Evolutionary conservation across 2,113 vertebrate species (phyloP).

Genomic region (Brachyhypopomus gauderio): DNA sequence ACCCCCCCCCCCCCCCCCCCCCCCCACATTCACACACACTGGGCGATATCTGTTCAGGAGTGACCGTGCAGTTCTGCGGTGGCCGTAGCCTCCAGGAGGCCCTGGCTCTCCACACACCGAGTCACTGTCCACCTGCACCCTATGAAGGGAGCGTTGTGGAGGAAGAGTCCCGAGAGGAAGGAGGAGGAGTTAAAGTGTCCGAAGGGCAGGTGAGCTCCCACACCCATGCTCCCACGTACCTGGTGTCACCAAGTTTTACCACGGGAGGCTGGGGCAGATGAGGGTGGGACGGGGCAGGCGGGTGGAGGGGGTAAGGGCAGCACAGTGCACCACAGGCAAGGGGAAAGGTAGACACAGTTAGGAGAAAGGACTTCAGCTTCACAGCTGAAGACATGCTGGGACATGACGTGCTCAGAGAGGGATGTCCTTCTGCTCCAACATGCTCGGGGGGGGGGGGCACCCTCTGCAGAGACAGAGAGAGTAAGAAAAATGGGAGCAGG

Average conservation of each 20-base stretch:
- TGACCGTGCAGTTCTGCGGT: background rate
- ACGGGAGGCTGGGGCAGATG: background rate
- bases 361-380: background rate
- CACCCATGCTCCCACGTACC: slow-evolving; percentile 17
- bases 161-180: slow-evolving; percentile 19
- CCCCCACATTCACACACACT: background rate
- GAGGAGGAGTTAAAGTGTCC: slow-evolving; percentile 28
- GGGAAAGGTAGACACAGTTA: background rate
- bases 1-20: background rate
- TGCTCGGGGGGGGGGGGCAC: slow-evolving; percentile 10
- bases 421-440: slow-evolving; percentile 44
- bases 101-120: background rate
- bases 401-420: slow-evolving; percentile 28
- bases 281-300: no score
- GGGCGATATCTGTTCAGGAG: background rate
- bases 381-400: slow-evolving; percentile 29
- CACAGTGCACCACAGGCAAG: background rate
- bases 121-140: background rate
- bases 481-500: background rate
- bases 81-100: background rate
- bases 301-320: no score
- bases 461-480: background rate
- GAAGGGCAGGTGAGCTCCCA: slow-evolving; percentile 16
- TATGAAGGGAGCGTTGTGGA: slow-evolving; percentile 14
- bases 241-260: background rate